Percentiles rank a stretch among this genome's conserved stretches.
Evolutionary conservation across 2,888 invertebrate species (phyloP).

Genomic region (Notodromas monacha): DNA sequence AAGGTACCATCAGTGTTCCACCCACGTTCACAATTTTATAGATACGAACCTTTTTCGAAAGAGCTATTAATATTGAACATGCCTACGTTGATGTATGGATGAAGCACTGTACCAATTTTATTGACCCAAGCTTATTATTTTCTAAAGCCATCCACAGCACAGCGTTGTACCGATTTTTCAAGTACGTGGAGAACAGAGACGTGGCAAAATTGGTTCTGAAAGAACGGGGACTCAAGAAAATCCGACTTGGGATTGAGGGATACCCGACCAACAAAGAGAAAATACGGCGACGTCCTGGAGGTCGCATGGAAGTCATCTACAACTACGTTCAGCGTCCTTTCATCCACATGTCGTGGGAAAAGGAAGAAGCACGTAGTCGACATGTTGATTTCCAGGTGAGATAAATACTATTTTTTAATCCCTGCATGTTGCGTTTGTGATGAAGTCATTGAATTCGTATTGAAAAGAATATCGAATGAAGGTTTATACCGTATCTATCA

Average conservation of each 20-base stretch:
- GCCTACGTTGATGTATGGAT: too few relatives aligned
- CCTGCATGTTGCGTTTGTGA: background rate
- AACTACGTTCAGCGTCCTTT: conserved; percentile 98
- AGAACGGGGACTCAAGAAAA: conserved; percentile 90
- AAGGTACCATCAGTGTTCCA: too few relatives aligned
- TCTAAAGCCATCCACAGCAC: conserved; percentile 62
- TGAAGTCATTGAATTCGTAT: too few relatives aligned
- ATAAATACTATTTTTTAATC: conserved; percentile 5
- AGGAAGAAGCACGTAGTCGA: conserved; percentile 90
- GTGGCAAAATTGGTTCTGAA: conserved; percentile 97
- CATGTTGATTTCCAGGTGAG: conserved; percentile 61
- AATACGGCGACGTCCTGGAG: conserved; percentile 72
- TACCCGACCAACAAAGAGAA: conserved; percentile 99
- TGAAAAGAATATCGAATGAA: background rate
- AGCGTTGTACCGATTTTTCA: conserved; percentile 85
- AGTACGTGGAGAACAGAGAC: conserved; percentile 95
- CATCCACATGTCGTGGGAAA: conserved; percentile 98
- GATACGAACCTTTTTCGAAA: too few relatives aligned
- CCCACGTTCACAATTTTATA: too few relatives aligned
- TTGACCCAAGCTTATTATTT: too few relatives aligned
- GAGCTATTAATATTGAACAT: too few relatives aligned
- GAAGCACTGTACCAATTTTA: too few relatives aligned
- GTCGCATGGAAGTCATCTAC: conserved; percentile 85
- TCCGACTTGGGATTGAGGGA: conserved; percentile 88
- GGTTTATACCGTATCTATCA: background rate